Evolutionary conservation across 2,797 vertebrate genomes (phyloP).

Genomic region (Lutjanus argentimaculatus): DNA sequence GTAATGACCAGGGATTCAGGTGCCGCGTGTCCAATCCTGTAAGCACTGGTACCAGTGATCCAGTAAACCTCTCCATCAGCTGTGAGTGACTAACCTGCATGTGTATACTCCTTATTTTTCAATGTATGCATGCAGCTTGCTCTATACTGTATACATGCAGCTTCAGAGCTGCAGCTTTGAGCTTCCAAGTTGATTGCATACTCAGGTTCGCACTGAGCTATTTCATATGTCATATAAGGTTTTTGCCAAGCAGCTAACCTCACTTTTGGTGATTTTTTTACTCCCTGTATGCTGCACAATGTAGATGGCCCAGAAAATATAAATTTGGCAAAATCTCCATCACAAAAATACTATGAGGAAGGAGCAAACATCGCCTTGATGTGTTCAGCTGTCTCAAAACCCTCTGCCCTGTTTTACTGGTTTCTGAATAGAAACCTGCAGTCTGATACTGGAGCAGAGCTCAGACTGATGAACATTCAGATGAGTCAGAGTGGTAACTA

Average conservation of each 20-base stretch:
- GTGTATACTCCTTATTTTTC: too few relatives aligned
- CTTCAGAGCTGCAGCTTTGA: too few relatives aligned
- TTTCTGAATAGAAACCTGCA: constrained; percentile 42
- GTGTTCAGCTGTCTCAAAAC: constrained; percentile 71
- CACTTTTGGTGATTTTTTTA: too few relatives aligned
- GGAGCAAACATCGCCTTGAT: constrained; percentile 55
- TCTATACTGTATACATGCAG: too few relatives aligned
- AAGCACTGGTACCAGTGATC: constrained; percentile 39
- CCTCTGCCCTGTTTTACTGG: constrained; percentile 57
- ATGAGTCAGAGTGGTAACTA: constrained; percentile 69
- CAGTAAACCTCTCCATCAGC: constrained; percentile 56
- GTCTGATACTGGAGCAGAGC: constrained; percentile 25
- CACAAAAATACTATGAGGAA: not conserved
- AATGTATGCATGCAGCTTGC: too few relatives aligned
- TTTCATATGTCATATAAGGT: too few relatives aligned
- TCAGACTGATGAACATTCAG: constrained; percentile 18
- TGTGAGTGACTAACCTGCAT: constrained; percentile 64
- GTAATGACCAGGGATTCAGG: constrained; percentile 70
- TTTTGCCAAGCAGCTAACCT: too few relatives aligned
- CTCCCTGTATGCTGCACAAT: too few relatives aligned
- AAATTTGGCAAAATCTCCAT: not conserved
- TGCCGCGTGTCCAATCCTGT: constrained; percentile 66
- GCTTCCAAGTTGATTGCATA: too few relatives aligned
- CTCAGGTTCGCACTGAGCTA: too few relatives aligned
- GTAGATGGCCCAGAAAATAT: constrained; percentile 69